phyloP scores from a whole-genome alignment of 2,888 invertebrate genomes.

The Arenicola marina region DNA sequence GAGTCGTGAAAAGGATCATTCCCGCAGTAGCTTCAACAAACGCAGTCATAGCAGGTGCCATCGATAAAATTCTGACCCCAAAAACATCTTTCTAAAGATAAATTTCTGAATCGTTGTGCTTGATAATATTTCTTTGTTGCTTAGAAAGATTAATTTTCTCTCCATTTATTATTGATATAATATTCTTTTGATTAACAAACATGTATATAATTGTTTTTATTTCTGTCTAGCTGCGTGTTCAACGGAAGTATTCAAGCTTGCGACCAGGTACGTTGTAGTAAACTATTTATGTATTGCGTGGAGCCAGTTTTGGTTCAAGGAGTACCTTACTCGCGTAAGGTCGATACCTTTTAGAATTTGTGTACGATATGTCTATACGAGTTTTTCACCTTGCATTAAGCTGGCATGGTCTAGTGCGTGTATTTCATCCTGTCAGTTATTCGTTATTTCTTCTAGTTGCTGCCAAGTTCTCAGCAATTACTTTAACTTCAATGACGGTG shows the following conservation, averaged over 20 bases:
- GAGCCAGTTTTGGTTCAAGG: too few species aligned
- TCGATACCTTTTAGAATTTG: not conserved
- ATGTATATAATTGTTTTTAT: too few species aligned
- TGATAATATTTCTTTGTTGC: too few species aligned
- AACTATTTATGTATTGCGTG: too few species aligned
- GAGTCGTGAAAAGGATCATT: constrained; percentile 97
- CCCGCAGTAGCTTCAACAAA: constrained; percentile 99
- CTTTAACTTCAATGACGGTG: constrained; percentile 93
- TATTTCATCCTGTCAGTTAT: too few species aligned
- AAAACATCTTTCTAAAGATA: too few species aligned
- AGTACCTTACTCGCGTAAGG: too few species aligned
- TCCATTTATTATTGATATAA: too few species aligned
- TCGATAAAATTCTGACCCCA: too few species aligned
- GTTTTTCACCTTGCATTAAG: constrained; percentile 10
- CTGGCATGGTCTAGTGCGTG: constrained; percentile 5
- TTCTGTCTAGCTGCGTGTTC: constrained; percentile 76
- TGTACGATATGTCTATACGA: not conserved
- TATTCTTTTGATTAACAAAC: too few species aligned
- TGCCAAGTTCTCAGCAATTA: constrained; percentile 79
- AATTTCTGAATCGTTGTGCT: too few species aligned
- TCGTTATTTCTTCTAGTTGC: constrained; percentile 68
- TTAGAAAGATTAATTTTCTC: too few species aligned
- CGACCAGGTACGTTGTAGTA: constrained; percentile 71
- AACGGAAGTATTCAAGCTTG: constrained; percentile 95
- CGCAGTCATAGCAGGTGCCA: constrained; percentile 89